These are phyloP conservation scores for Alces alces DNA, from an alignment of 2,113 vertebrate genomes.

Conservation along the genomic window DNA sequence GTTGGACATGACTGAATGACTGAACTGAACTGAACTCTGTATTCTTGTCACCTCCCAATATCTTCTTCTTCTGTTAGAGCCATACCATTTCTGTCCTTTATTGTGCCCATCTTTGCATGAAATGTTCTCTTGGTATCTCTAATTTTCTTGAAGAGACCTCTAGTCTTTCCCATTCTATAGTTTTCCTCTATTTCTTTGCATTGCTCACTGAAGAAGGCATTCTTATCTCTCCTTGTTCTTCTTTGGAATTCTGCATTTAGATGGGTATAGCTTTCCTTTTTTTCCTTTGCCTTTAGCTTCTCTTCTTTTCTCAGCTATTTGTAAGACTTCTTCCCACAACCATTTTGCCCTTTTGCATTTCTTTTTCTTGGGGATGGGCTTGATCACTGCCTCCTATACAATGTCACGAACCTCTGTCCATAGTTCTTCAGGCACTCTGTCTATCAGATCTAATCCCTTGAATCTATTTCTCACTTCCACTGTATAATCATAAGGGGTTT, in stretches of 20 bases:
- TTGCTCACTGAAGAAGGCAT: background rate
- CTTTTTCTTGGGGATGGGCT: background rate
- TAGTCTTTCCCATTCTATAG: background rate
- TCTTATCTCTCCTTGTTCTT: background rate
- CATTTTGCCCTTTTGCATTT: background rate
- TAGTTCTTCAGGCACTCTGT: background rate
- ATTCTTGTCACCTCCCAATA: background rate
- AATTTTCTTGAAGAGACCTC: background rate
- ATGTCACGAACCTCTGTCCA: fast-evolving
- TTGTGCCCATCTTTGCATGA: background rate
- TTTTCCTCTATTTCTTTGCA: background rate
- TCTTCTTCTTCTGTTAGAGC: background rate
- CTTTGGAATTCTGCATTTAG: background rate
- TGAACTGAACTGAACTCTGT: background rate
- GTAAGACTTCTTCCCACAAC: background rate
- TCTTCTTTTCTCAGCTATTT: background rate
- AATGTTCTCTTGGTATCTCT: background rate
- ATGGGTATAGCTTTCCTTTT: background rate
- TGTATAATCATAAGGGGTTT: background rate
- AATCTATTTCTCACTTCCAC: background rate
- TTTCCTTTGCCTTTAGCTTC: background rate
- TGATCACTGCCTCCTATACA: background rate
- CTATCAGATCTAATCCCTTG: background rate
- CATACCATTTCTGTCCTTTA: background rate
- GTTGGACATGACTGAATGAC: background rate